A percentile compares a stretch with the other conserved stretches of the same genome.
Evolutionary conservation across 2,888 invertebrate species (phyloP).

Genomic region (Cryptosula pallasiana): DNA sequence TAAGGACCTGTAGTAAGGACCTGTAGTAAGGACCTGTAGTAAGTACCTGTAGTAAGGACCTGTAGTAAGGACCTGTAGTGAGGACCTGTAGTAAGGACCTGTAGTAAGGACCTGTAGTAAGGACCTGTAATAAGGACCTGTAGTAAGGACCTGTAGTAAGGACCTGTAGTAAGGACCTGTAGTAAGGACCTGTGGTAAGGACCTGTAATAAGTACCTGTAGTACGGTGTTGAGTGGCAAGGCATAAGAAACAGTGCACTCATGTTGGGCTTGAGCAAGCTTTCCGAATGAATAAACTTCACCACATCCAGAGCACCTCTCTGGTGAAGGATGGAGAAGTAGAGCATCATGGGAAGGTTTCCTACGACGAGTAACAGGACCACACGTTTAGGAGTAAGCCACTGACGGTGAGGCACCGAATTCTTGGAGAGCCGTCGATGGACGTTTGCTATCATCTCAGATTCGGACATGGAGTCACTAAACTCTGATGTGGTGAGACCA

Average conservation of each 20-base stretch:
- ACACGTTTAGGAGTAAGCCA: conserved; percentile 10
- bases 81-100: too few relatives aligned
- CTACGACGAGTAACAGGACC: conserved; percentile 36
- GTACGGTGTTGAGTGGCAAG: conserved; percentile 87
- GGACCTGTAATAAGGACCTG: too few relatives aligned
- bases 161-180: too few relatives aligned
- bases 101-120: too few relatives aligned
- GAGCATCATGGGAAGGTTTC: conserved; percentile 56
- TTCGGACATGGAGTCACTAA: conserved; percentile 1
- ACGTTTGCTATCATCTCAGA: neutral
- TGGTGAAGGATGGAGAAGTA: conserved; percentile 78
- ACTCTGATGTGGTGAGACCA: neutral
- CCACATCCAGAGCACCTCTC: conserved; percentile 69
- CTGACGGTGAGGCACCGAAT: neutral
- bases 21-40: too few relatives aligned
- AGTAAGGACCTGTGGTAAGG: neutral
- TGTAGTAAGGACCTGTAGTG: too few relatives aligned
- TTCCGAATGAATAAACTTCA: conserved; percentile 63
- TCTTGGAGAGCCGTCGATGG: neutral
- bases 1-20: too few relatives aligned
- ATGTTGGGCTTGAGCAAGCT: conserved; percentile 40
- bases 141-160: too few relatives aligned
- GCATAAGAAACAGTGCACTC: conserved; percentile 75
- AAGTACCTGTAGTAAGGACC: too few relatives aligned
- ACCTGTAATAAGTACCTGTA: conserved; percentile 65